These are phyloP conservation scores for Megaptera novaeangliae DNA, from an alignment of 2,113 vertebrate species.

Conservation along the genomic window DNA sequence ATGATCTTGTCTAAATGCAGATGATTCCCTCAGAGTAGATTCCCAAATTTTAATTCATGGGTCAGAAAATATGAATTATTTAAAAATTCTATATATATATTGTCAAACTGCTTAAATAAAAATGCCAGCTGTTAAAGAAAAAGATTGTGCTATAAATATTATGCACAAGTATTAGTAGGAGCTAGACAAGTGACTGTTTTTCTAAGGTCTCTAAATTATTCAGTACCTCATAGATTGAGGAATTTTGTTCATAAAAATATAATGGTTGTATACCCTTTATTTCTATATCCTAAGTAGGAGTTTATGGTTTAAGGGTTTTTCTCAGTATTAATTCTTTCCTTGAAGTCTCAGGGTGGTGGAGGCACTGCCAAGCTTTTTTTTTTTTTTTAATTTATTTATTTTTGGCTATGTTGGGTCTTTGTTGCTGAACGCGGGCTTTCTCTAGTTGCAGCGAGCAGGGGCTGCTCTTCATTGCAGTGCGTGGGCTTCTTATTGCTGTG, in stretches of 20 bases:
- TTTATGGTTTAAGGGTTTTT: background rate
- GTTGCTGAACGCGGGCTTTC: too few species aligned
- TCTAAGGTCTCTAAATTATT: conserved; percentile 8
- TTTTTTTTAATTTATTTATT: too few species aligned
- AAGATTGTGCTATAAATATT: conserved; percentile 17
- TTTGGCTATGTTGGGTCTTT: too few species aligned
- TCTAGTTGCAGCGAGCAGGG: too few species aligned
- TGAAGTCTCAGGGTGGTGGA: background rate
- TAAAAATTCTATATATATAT: background rate
- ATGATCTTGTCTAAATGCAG: conserved; percentile 22
- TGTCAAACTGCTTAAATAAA: conserved; percentile 22
- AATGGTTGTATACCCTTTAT: background rate
- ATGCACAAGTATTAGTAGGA: background rate
- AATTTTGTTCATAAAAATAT: conserved; percentile 6
- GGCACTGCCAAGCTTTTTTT: background rate
- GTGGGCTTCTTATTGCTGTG: too few species aligned
- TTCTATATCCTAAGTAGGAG: background rate
- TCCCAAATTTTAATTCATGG: conserved; percentile 16
- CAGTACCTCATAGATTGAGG: background rate
- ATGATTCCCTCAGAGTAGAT: conserved; percentile 1
- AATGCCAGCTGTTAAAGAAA: conserved; percentile 32
- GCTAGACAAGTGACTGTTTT: background rate
- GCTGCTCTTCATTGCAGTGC: too few species aligned
- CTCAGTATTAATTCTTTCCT: background rate
- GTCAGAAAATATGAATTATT: conserved; percentile 29